A percentile compares a stretch with the other conserved stretches of the same genome.
These are phyloP conservation scores for Apoda limacodes DNA, from an alignment of 2,888 invertebrate genomes.

Conservation along the genomic window DNA sequence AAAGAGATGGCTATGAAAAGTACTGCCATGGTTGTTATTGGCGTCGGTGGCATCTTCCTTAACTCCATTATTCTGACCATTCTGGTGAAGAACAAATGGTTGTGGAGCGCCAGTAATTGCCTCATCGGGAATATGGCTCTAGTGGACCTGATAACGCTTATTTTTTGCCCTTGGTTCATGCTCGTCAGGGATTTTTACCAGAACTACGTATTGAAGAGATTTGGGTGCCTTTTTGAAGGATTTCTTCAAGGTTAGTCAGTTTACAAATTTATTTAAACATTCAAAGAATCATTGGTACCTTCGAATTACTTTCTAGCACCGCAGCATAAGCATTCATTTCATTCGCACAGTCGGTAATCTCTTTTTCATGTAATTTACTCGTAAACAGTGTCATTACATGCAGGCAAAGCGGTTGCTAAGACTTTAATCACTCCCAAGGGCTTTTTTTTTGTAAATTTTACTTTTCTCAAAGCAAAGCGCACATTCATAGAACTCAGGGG, in stretches of 20 bases:
- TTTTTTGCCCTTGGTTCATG: slow-evolving; percentile 82
- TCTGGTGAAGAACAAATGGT: slow-evolving; percentile 70
- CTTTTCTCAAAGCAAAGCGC: no score
- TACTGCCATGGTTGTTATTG: slow-evolving; percentile 69
- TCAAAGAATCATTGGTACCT: no score
- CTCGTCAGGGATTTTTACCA: slow-evolving; percentile 81
- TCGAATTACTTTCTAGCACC: no score
- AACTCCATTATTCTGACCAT: slow-evolving; percentile 75
- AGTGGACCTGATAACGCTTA: slow-evolving; percentile 74
- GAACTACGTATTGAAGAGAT: slow-evolving; percentile 78
- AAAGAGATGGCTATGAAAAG: slow-evolving; percentile 73
- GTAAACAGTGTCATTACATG: no score
- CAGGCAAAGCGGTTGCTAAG: no score
- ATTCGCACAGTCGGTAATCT: no score
- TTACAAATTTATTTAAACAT: no score
- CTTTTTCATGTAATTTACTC: no score
- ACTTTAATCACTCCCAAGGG: no score
- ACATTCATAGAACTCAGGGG: no score
- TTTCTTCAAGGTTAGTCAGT: slow-evolving; percentile 74
- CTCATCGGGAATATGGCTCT: slow-evolving; percentile 81
- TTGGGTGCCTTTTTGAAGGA: slow-evolving; percentile 83
- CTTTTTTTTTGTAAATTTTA: no score
- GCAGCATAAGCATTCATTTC: no score
- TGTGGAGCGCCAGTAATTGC: slow-evolving; percentile 78
- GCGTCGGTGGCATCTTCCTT: slow-evolving; percentile 74